Evolutionary conservation across 2,113 vertebrate genomes (phyloP), one percentile per base, ranked within the genome.

Genomic region (Crotalus viridis): DNA sequence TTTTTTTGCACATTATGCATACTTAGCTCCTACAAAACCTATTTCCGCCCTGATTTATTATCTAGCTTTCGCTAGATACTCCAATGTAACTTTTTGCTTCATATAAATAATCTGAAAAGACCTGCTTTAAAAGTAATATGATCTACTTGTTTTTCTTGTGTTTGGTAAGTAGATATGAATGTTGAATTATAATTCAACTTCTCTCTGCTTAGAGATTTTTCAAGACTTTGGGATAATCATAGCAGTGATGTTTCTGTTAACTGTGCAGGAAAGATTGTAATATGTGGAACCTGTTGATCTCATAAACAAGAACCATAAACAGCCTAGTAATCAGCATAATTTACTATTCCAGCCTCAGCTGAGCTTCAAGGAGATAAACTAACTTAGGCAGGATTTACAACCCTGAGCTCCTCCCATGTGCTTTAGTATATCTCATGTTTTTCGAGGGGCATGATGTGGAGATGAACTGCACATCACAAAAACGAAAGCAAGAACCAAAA

Each of bases 61-160:
- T 92, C 48, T 86, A 43, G 6, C 56, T 17, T 10, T 33, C 51
- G 1, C 4, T 6, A 46, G 52, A 48, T 21, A 48, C 17, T 51
- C n/a, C 26, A 48, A 4, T 57, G 52, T 54, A 89, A 15, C 13
- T 46, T 48, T 87, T 87, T 92, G 39, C 10, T 43, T 39, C 59
- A 43, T 5, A 59, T 48, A 22, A 89, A 21, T 33, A 22, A 28
- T 85, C 33, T 59, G 87, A 74, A 57, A 69, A 10, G 5, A 13
- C 89, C 52, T 93, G 92, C 28, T 64, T 64, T 61, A 39, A 92
- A 90, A 85, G n/a, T 24, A 81, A 89, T 46, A 56, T 89, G 64
- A 39, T 46, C 24, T 12, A 48, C 46, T 21, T 57, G 74, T 12
- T 43, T 55, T 57, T 87, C 21, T 90, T 81, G 17, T 43, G 74